phyloP scores from a whole-genome alignment of 2,113 vertebrate species.

The Labrus mixtus region DNA sequence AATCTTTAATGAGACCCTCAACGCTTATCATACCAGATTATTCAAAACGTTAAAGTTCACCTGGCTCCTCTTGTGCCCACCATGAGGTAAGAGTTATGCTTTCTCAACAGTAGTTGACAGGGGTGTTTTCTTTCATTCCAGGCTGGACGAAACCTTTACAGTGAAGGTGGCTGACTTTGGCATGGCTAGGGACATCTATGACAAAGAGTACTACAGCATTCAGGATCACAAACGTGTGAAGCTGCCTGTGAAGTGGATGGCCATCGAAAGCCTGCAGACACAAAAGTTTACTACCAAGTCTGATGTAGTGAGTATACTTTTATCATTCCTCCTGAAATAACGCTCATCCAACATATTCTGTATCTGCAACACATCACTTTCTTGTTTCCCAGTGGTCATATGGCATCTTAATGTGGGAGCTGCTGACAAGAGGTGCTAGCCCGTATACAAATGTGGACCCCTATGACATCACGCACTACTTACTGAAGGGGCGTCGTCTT shows the following conservation, averaged over 20 bases:
- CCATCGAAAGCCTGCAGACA: constrained; percentile 94
- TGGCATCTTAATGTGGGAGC: constrained; percentile 94
- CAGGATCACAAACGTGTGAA: constrained; percentile 87
- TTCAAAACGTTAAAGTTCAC: neutral
- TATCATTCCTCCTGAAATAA: neutral
- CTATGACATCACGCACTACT: constrained; percentile 91
- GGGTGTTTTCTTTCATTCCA: constrained; percentile 55
- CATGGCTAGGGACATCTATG: constrained; percentile 91
- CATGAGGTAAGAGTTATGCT: neutral
- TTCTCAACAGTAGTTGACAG: too few relatives aligned
- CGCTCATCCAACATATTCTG: neutral
- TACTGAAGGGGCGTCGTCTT: constrained; percentile 90
- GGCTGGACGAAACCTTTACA: constrained; percentile 92
- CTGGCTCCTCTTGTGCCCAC: neutral
- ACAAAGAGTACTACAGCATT: constrained; percentile 97
- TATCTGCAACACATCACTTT: neutral
- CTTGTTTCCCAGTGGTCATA: constrained; percentile 91
- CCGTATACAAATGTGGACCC: constrained; percentile 92
- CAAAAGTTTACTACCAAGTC: constrained; percentile 97
- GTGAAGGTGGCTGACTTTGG: constrained; percentile 98
- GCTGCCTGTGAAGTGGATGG: constrained; percentile 98
- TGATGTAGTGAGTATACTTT: constrained; percentile 88
- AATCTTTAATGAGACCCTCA: neutral
- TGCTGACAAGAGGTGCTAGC: constrained; percentile 93
- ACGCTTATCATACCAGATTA: neutral